Conservation (phyloP, 2,888 invertebrate species). For the Papilio elwesi region DNA sequence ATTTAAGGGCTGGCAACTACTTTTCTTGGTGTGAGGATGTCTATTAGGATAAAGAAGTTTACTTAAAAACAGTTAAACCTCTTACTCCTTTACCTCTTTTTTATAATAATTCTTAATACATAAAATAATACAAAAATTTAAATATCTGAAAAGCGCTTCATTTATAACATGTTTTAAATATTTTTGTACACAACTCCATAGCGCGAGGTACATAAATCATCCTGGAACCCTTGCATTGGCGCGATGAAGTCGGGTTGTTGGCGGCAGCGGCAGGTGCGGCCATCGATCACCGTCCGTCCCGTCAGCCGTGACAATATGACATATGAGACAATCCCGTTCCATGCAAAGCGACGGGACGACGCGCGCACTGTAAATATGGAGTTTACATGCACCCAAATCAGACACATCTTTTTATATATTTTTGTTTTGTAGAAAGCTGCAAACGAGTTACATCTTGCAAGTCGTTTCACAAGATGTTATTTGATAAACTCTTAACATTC, state of each 20-base stretch:
- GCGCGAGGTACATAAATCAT: constrained; percentile 37
- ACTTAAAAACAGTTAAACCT: not conserved
- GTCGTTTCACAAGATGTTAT: too few species aligned
- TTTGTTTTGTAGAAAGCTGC: too few species aligned
- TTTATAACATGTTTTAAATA: constrained; percentile 22
- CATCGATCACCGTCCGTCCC: constrained; percentile 74
- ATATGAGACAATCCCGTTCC: constrained; percentile 77
- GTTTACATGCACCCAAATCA: constrained; percentile 56
- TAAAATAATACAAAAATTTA: not conserved
- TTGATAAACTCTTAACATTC: too few species aligned
- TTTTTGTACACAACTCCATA: constrained; percentile 20
- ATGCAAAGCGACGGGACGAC: constrained; percentile 71
- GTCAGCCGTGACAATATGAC: constrained; percentile 75
- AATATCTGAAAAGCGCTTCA: not conserved
- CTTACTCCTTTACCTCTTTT: not conserved
- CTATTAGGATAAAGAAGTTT: too few species aligned
- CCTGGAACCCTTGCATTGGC: constrained; percentile 39
- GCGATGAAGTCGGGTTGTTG: constrained; percentile 51
- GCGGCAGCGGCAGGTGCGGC: constrained; percentile 69
- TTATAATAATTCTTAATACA: too few species aligned
- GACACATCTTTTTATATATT: too few species aligned
- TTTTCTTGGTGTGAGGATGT: too few species aligned
- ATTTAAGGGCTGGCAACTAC: too few species aligned
- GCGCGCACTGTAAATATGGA: constrained; percentile 54
- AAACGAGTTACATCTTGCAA: too few species aligned